Percentiles rank a stretch among this genome's conserved stretches.
Evolutionary conservation across 2,888 invertebrate species (phyloP).

Genomic region (Philereme transversata): DNA sequence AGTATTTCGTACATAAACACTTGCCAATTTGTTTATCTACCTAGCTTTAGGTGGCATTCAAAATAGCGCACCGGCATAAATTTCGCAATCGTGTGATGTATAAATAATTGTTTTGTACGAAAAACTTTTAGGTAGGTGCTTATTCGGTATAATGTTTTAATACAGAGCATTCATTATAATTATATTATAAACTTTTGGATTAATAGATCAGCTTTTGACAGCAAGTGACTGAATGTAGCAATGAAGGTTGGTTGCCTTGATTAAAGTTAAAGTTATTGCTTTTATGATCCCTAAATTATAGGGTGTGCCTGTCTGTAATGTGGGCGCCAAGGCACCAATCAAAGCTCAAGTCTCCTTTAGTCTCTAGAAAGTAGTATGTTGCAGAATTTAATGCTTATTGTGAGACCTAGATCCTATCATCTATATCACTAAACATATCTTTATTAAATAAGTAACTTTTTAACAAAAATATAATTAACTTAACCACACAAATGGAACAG

Average conservation of each 20-base stretch:
- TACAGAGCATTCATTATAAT: conserved; percentile 1
- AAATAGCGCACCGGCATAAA: conserved; percentile 15
- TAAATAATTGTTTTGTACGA: not conserved
- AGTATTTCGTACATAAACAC: conserved; percentile 19
- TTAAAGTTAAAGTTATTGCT: conserved; percentile 14
- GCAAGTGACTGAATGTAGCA: conserved; percentile 14
- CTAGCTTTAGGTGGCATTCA: conserved; percentile 10
- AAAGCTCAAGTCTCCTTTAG: too few relatives aligned
- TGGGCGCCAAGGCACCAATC: too few relatives aligned
- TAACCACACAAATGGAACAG: too few relatives aligned
- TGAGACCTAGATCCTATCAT: too few relatives aligned
- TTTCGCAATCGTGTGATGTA: conserved; percentile 8
- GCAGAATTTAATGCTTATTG: too few relatives aligned
- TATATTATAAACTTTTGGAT: conserved; percentile 5
- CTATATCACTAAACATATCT: too few relatives aligned
- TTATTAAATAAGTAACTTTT: too few relatives aligned
- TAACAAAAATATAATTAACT: too few relatives aligned
- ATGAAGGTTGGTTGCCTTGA: conserved; percentile 5
- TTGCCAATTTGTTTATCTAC: conserved; percentile 19
- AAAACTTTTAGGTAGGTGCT: not conserved
- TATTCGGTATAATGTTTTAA: conserved; percentile 5
- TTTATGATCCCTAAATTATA: conserved; percentile 23
- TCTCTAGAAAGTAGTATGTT: too few relatives aligned
- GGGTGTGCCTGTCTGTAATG: not conserved
- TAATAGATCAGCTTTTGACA: conserved; percentile 10